A percentile compares a stretch with the other conserved stretches of the same genome.
Conservation (phyloP, 2,888 invertebrate species). For the Apotomis turbidana region DNA sequence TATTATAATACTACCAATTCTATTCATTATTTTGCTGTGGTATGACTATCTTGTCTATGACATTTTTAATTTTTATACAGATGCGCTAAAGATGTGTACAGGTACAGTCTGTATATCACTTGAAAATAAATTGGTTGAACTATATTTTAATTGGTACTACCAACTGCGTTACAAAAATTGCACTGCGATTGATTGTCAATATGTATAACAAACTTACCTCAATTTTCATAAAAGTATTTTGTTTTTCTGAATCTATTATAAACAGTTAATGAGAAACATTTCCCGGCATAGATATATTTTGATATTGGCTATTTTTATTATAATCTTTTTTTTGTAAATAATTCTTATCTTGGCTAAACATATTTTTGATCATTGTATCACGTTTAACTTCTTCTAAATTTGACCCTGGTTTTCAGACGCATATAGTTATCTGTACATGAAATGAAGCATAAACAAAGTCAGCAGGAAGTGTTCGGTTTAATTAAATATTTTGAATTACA, state of each 20-base stretch:
- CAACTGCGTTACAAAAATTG: neutral
- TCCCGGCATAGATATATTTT: no score
- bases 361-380: neutral
- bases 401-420: constrained; percentile 6
- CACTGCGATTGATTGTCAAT: no score
- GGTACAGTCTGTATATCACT: neutral
- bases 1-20: constrained; percentile 8
- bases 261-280: no score
- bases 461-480: neutral
- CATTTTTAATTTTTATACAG: neutral
- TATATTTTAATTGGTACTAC: neutral
- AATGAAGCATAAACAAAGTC: neutral
- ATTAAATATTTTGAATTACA: neutral
- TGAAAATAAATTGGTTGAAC: neutral
- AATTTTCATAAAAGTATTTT: no score
- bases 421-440: constrained; percentile 7
- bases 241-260: no score
- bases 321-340: neutral
- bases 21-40: neutral
- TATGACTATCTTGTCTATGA: constrained; percentile 4
- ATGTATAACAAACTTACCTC: no score
- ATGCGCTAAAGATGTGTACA: neutral
- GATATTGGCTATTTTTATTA: neutral
- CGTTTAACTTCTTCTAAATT: no score
- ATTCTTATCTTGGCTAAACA: neutral